These are phyloP conservation scores for Dromaius novaehollandiae DNA, from an alignment of 2,113 vertebrate species.

Conservation along the genomic window DNA sequence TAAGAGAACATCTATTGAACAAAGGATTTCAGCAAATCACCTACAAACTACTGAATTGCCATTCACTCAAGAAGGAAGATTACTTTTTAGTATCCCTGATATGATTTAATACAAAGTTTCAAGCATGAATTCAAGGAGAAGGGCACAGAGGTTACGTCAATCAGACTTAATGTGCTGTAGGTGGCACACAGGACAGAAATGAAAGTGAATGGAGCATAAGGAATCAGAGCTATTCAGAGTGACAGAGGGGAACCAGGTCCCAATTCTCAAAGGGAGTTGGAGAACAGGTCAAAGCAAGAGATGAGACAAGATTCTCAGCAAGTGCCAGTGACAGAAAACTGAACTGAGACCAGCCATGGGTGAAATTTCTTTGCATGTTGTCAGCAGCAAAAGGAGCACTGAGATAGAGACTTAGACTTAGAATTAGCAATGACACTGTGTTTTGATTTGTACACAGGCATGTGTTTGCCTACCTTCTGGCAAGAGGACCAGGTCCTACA, in stretches of 20 bases:
- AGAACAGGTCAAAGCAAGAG: background rate
- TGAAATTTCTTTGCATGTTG: background rate
- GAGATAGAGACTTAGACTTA: background rate
- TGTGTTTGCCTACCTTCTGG: background rate
- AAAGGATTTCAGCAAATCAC: background rate
- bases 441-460: background rate
- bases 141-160: background rate
- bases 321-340: background rate
- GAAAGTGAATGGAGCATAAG: background rate
- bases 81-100: background rate
- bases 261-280: background rate
- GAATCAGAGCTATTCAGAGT: background rate
- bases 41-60: background rate
- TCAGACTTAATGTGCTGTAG: background rate
- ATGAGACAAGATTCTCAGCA: background rate
- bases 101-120: background rate
- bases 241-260: background rate
- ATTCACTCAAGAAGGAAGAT: background rate
- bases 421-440: conserved; percentile 10
- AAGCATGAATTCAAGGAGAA: background rate
- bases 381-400: background rate
- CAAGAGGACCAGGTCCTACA: background rate
- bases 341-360: background rate
- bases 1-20: background rate
- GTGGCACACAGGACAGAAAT: background rate